A percentile compares a stretch with the other conserved stretches of the same genome.
These are phyloP conservation scores for Zaprionus ornatus DNA, from an alignment of 1,140 invertebrate genomes.

Conservation along the genomic window DNA sequence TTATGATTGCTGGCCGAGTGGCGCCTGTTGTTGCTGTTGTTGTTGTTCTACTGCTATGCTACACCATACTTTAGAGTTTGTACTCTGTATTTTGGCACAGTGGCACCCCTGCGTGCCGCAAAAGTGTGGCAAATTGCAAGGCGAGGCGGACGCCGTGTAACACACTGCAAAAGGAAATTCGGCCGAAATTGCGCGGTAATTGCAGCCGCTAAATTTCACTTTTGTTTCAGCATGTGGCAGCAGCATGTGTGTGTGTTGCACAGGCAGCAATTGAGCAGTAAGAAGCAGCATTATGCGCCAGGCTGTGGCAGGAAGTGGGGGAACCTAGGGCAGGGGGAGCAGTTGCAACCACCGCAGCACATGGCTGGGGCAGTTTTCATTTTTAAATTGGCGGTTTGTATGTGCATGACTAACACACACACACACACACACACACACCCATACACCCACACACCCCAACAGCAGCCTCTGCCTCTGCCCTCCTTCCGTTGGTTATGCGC, in stretches of 20 bases:
- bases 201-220: constrained; percentile 81
- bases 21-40: constrained; percentile 5
- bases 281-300: constrained; percentile 62
- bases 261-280: constrained; percentile 73
- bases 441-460: too few species aligned
- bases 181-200: constrained; percentile 79
- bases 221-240: constrained; percentile 48
- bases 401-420: constrained; percentile 48
- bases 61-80: constrained; percentile 42
- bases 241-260: constrained; percentile 59
- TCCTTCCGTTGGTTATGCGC: constrained; percentile 58
- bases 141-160: constrained; percentile 1
- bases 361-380: constrained; percentile 76
- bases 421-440: constrained; percentile 27
- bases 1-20: constrained; percentile 58
- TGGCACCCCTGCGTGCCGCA: neutral
- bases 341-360: constrained; percentile 18
- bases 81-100: constrained; percentile 47
- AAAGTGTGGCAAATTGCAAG: neutral
- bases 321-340: neutral
- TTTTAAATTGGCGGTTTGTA: constrained; percentile 83
- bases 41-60: constrained; percentile 25
- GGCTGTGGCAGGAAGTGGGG: neutral
- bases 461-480: too few species aligned
- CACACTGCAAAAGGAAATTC: constrained; percentile 67